Base-by-base conservation (phyloP, 2,113 vertebrate species). In the Micronycteris hirsuta region DNA sequence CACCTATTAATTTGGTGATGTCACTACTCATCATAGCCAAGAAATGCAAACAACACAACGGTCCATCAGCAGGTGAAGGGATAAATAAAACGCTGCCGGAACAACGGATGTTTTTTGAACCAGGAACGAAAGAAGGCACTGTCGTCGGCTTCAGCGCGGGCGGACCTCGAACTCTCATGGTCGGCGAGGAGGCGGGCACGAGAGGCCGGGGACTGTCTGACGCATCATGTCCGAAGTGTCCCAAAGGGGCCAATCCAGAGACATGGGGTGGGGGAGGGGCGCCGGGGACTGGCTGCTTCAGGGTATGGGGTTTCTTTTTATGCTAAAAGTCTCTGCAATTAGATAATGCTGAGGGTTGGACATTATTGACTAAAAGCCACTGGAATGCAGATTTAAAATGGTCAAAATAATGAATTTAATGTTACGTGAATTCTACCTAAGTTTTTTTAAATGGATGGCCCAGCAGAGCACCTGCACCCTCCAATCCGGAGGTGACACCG, bases 121-220 rank as follows among this genome's bases (percentile, higher is more conserved):
- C 12, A 5, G 0, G 19, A 67, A 56, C 14, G 70, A 73, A 68
- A 86, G 70, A 38, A n/a, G 19, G 74, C 0, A 5, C 47, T 3
- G 56, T 4, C 22, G 2, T 0, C 7, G 2, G 45, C 78, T 6
- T 3, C 19, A 1, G 0, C 0, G 0, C 2, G 13, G 94, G 6
- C 2, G 1, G 49, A 24, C 52, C 52, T 3, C 22, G 71, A 26
- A 43, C 36, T 41, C 56, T 12, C 17, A 2, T 1, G 36, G 24
- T 26, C 4, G 5, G 45, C 2, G 63, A 56, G 33, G 58, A 70
- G 22, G 13, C 31, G 13, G 56, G 68, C 26, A 7, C 9, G 0
- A 19, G 10, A 47, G 31, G 17, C 82, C 26, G 26, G 4, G 3
- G 7, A 5, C 41, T 0, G 1, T 15, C 19, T 1, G 52, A 71